Percentiles rank a stretch among this genome's conserved stretches.
Evolutionary conservation across 2,113 vertebrate species (phyloP).

Genomic region (Sula dactylatra): DNA sequence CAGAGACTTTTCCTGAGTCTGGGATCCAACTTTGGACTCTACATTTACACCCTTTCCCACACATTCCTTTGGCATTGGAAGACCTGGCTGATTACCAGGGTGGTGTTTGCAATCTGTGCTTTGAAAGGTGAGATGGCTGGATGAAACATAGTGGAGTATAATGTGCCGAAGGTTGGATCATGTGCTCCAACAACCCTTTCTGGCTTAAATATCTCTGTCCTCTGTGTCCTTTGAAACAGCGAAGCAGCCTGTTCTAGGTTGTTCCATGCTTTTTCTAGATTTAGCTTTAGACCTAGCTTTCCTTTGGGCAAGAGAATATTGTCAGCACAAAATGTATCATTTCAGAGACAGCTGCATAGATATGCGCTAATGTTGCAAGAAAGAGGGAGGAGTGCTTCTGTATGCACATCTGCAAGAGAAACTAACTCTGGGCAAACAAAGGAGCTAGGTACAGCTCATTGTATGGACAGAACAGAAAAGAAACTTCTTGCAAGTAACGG

Average conservation of each 20-base stretch:
- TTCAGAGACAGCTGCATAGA: neutral
- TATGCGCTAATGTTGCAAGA: neutral
- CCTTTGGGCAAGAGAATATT: neutral
- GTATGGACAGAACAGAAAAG: neutral
- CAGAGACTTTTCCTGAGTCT: neutral
- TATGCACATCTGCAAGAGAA: neutral
- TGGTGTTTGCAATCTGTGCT: neutral
- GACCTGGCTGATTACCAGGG: neutral
- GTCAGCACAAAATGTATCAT: neutral
- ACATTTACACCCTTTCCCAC: neutral
- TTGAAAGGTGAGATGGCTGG: neutral
- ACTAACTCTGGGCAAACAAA: neutral
- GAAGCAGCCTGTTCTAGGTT: neutral
- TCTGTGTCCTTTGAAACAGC: neutral
- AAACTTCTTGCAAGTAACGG: neutral
- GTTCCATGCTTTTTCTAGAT: neutral
- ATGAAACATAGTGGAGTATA: neutral
- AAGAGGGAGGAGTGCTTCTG: neutral
- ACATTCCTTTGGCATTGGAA: neutral
- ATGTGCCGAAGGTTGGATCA: neutral
- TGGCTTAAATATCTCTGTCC: neutral
- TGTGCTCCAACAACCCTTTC: neutral
- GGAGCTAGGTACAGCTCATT: neutral
- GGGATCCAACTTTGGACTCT: neutral
- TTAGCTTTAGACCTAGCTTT: neutral